Base-by-base conservation (phyloP, 2,113 vertebrate genomes). In the Ranitomeya variabilis region DNA sequence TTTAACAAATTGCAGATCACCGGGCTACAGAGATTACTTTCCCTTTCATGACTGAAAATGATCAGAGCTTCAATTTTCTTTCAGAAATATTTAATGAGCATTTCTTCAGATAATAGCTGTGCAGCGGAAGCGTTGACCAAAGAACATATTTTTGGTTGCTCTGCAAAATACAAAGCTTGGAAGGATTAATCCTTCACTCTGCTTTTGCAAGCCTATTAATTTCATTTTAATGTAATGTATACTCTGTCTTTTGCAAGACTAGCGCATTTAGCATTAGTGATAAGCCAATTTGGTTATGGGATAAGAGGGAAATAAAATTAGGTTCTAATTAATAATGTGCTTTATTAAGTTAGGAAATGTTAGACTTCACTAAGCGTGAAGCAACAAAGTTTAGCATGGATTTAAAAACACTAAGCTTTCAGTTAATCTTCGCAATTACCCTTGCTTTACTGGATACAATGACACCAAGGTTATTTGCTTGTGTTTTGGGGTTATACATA, bases 1-100 rank as follows among this genome's bases (percentile, higher is more conserved):
- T 59, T 85, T 85, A 79, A 89, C 81, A 89, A 89, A 89, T 67
- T 85, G 71, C 74, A 66, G 73, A 89, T 85, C 87, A 83, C 31
- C 78, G 81, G 51, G 26, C 82, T 55, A 78, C n/a, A 55, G 31
- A 88, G 87, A 83, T 88, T 88, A 54, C 69, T 73, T 88, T 88
- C 59, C 37, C 60, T 89, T 84, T 89, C 64, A 84, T 89, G 82
- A 57, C 57, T 85, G 82, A 89, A 89, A 89, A 89, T 89, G 73
- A 89, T 89, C 82, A 78, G 73, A 85, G 71, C 73, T 84, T 78
- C 81, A 67, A 37, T 84, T 78, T 84, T 84, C 73, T 78, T 55
- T 84, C 51, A 84, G 73, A 84, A 83, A 79, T 74, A 83, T 79
- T 67, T 85, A 89, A 89, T 89, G 87, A 85, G 51, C 82, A 85